Evolutionary conservation across 2,797 vertebrate genomes (phyloP), one percentile per base, ranked within the genome.

Genomic region (Ibycter americanus): DNA sequence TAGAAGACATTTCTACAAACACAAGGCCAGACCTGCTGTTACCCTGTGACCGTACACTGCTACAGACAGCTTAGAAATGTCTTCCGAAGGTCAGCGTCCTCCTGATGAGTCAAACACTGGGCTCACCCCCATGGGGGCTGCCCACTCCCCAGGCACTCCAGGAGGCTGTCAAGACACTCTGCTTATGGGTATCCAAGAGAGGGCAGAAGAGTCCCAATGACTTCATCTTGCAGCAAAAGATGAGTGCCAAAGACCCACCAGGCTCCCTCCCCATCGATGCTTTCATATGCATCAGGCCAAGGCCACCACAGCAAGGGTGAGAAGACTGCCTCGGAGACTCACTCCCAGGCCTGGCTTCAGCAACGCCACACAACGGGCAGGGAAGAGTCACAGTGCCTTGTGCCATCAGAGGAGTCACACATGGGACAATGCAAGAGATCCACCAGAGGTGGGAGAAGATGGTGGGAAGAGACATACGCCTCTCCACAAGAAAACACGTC

Each of bases 21-120:
- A 44, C 68, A 34, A 49, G 36, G 26, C 27, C 5, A 25, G 47
- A 66, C 11, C 34, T 51, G 19, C 19, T 22, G 62, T 21, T 26
- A 51, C 23, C 32, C 47, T 22, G 17, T 44, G 32, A 36, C 7
- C 0, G 0, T 6, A 27, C 34, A 38, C n/a, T 5, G 19, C 55
- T 65, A 49, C 38, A 44, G 26, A 23, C 4, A 36, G 31, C 40
- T 42, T 42, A 15, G 40, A 42, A 42, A 42, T 42, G 15, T 42
- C 40, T 42, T 42, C 40, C 16, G 16, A 42, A 42, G 3, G 18
- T 47, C 25, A 19, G 42, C 2, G 3, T 32, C 11, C 31, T 51
- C 36, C 34, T 17, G 4, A 26, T 5, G 18, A 74, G 51, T 16
- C 52, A 76, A 68, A 58, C 4, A 36, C 55, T 4, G 3, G 31